phyloP scores from a whole-genome alignment of 2,113 vertebrate genomes.

The Camelus bactrianus region DNA sequence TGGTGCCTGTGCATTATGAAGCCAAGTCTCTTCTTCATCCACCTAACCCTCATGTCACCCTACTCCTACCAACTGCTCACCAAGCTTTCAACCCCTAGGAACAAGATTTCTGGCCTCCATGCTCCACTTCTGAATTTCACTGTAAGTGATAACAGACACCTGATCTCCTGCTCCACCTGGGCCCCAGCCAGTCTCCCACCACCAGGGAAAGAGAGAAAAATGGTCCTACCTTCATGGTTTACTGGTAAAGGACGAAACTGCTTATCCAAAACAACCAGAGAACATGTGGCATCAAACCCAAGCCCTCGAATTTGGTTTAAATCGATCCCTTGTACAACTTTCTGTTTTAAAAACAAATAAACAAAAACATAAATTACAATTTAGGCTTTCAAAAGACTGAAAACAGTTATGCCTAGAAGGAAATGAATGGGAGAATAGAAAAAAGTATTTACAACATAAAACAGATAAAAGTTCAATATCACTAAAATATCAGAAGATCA shows the following conservation, averaged over 20 bases:
- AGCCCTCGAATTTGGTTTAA: constrained; percentile 90
- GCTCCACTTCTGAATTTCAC: neutral
- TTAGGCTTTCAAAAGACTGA: constrained; percentile 37
- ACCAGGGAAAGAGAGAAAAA: neutral
- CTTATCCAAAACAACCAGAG: constrained; percentile 95
- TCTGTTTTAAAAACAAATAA: constrained; percentile 86
- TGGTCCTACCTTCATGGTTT: constrained; percentile 89
- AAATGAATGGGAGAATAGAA: constrained; percentile 24
- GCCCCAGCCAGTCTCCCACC: neutral
- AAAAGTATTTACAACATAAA: constrained; percentile 28
- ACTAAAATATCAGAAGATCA: constrained; percentile 20
- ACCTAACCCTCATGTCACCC: neutral
- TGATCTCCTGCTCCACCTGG: neutral
- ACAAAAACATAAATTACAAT: constrained; percentile 45
- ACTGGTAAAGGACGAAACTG: constrained; percentile 93
- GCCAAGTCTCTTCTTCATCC: neutral
- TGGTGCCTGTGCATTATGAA: neutral
- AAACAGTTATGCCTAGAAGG: neutral
- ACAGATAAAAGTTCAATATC: constrained; percentile 20
- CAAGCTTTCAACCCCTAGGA: neutral
- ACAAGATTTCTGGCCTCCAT: neutral
- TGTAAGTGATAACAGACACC: neutral
- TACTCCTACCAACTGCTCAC: neutral
- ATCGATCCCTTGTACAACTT: constrained; percentile 87
- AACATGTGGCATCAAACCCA: constrained; percentile 97